A percentile compares a stretch with the other conserved stretches of the same genome.
Conservation (phyloP, 2,113 vertebrate genomes). For the Mugil cephalus region DNA sequence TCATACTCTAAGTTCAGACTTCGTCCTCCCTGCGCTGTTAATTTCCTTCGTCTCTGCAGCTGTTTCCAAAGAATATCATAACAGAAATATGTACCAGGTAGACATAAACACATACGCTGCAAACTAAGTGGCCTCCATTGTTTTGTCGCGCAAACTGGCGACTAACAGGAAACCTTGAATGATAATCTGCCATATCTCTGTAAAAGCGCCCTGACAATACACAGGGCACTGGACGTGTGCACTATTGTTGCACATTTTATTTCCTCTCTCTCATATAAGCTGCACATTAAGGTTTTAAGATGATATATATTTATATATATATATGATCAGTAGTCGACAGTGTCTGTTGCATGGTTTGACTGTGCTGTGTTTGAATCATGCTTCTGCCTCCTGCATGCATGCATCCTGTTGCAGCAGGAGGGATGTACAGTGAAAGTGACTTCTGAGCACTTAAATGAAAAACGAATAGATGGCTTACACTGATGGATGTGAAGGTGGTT, state of each 20-base stretch:
- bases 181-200: slow-evolving; percentile 18
- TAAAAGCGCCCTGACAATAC: slow-evolving; percentile 16
- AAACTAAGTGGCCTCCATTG: slow-evolving; percentile 26
- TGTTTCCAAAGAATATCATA: slow-evolving; percentile 70
- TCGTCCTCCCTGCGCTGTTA: slow-evolving; percentile 16
- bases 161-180: slow-evolving; percentile 24
- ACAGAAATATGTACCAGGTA: slow-evolving; percentile 17
- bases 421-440: slow-evolving; percentile 50
- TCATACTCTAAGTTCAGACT: slow-evolving; percentile 24
- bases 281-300: slow-evolving; percentile 62
- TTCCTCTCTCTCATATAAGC: slow-evolving; percentile 45
- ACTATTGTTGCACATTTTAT: slow-evolving; percentile 42
- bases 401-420: slow-evolving; percentile 50
- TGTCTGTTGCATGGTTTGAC: slow-evolving; percentile 76
- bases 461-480: background rate
- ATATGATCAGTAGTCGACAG: slow-evolving; percentile 61
- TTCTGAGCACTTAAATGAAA: slow-evolving; percentile 49
- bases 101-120: slow-evolving; percentile 7
- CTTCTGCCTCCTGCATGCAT: slow-evolving; percentile 56
- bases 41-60: slow-evolving; percentile 60
- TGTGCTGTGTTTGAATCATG: slow-evolving; percentile 63
- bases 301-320: slow-evolving; percentile 48
- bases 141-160: slow-evolving; percentile 29
- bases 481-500: slow-evolving; percentile 44
- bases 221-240: slow-evolving; percentile 28